phyloP scores from a whole-genome alignment of 1,140 invertebrate species.

The Caenorhabditis tropicalis region DNA sequence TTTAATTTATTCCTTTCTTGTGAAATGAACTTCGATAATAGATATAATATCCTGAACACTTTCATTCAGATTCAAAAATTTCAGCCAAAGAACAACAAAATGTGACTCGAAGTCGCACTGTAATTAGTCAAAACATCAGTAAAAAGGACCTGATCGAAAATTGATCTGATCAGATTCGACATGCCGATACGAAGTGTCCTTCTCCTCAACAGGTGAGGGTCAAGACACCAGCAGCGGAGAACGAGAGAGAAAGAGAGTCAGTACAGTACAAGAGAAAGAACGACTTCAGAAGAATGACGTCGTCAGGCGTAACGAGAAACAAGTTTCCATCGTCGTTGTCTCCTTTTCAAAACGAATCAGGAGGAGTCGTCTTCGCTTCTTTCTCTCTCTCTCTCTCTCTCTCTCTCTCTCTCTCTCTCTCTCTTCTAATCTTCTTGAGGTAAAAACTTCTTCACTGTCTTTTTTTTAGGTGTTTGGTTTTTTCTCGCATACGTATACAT shows the following conservation, averaged over 20 bases:
- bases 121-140: too few relatives aligned
- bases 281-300: neutral
- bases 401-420: too few relatives aligned
- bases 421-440: neutral
- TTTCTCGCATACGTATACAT: neutral
- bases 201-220: neutral
- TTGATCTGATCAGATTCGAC: neutral
- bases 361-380: neutral
- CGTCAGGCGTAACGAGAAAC: constrained; percentile 17
- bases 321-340: neutral
- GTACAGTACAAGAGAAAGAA: neutral
- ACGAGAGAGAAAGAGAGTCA: neutral
- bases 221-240: neutral
- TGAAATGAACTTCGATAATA: constrained; percentile 5
- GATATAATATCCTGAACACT: neutral
- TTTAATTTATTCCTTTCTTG: neutral
- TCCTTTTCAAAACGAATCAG: neutral
- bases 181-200: neutral
- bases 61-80: too few relatives aligned
- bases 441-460: neutral
- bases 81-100: neutral
- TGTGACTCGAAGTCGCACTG: too few relatives aligned
- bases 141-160: neutral
- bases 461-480: neutral
- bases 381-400: neutral